Evolutionary conservation across 2,888 invertebrate species (phyloP), one percentile per base, ranked within the genome.

Genomic region (Leucoma salicis): DNA sequence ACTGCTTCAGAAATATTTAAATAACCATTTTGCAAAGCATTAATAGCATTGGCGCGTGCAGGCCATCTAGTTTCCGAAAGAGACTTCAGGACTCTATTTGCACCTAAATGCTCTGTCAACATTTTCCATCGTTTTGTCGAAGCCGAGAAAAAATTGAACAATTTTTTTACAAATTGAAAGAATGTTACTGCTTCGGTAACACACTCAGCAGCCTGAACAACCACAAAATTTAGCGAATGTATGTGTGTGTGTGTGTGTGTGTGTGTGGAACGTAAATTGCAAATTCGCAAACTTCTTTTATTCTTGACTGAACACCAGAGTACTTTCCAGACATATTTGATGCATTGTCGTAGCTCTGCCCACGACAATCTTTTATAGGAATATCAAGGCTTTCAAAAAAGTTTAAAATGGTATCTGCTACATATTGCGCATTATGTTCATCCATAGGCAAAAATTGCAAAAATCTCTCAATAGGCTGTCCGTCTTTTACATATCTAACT

Each of bases 301-400:
- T 37, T 31, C 14, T 15, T 4, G 37, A 29, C 13, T 36, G 28
- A 7, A 28, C 4, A 4, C 37, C 31, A 3, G 12, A 18, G 18
- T 36, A 36, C 13, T 12, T 7, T 0, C 36, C 29, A 6, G 16
- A 12, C 36, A 36, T 29, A 12, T 36, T 36, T 1, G 12, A 8
- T 2, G 34, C 34, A 34, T 34, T 34, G 14, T 34, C 34, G 12
- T 34, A 34, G 10, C 10, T 14, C n/a, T 37, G 37, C 0, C 37
- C 37, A 5, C 37, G 13, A 12, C 21, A 31, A 7, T 37, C 18
- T 24, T 13, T 18, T 5, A 36, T 13, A 16, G 28, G 16, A 14
- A 37, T 37, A 8, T 11, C 35, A 27, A 15, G 4, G 4, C 12
- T 31, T 14, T 3, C 15, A 31, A 31, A 10, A 25, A 25, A n/a